Base-by-base conservation (phyloP, 2,888 invertebrate genomes). In the Diadegma fenestrale region DNA sequence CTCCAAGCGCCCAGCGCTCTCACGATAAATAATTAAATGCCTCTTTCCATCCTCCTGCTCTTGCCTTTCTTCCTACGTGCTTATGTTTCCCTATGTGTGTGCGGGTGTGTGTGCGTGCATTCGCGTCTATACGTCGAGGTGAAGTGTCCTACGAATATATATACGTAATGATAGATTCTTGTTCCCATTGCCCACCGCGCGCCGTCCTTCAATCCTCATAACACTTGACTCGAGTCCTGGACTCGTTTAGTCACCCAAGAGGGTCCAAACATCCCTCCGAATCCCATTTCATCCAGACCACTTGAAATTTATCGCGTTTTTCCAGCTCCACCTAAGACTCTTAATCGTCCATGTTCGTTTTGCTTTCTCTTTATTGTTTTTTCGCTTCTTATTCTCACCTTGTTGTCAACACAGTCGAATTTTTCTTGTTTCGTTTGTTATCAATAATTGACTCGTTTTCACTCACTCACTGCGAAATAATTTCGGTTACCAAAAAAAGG, bases 11-110 rank as follows among this genome's bases (percentile, higher is more conserved):
- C 22, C 66, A 66, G 68, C 26, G 68, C 26, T 17, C 69, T 85
- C 26, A 58, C 26, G 58, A 58, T 58, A 79, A 78, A 81, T 85
- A 78, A 78, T 85, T 82, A 78, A 85, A 79, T 66, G 73, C 51
- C 73, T 73, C 69, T 85, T 85, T 26, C 75, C 54, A 33, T 64
- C 41, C 51, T 48, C 22, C 14, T 48, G 5, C 26, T 6, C 37
- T 51, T 33, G 41, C 22, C 3, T 78, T n/a, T 19, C 43, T 68
- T 26, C 26, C 45, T 68, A 37, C 26, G 75, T 58, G 10, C 26
- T 19, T 33, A 63, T 19, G 54, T 14, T 12, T 17, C 26, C n/a
- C 61, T 68, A 41, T 30, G 17, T 30, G 17, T 54, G 8, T 77
- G 30, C 4, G 30, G 1, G 30, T 30, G 30, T n/a, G 22, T 51